phyloP scores from a whole-genome alignment of 64 coral and sea anemone genomes.

The Hydrozoanthus tunicans region DNA sequence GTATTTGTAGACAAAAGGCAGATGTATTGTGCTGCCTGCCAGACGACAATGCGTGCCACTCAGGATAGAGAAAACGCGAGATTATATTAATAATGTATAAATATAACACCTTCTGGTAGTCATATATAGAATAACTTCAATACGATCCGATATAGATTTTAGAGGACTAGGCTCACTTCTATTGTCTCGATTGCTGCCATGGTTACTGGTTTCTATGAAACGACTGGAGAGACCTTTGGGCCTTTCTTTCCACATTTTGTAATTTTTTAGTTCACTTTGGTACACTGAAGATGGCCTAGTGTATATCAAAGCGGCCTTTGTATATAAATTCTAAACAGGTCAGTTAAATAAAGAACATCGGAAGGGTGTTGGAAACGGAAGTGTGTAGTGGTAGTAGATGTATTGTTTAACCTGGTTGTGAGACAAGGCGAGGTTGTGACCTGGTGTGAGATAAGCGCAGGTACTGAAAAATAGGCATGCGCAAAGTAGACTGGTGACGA shows the following conservation, averaged over 20 bases:
- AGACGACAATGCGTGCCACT: not conserved
- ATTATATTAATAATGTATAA: not conserved
- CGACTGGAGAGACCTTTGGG: too few species aligned
- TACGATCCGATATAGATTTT: not conserved
- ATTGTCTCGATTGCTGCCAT: too few species aligned
- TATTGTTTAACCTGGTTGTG: too few species aligned
- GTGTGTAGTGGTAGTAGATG: too few species aligned
- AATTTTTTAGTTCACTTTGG: not conserved
- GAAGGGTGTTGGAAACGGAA: too few species aligned
- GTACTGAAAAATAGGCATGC: too few species aligned
- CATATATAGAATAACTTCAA: not conserved
- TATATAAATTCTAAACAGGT: not conserved
- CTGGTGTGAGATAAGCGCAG: too few species aligned
- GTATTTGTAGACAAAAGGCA: slow-evolving; percentile 29
- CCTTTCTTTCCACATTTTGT: not conserved
- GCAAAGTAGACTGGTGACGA: too few species aligned
- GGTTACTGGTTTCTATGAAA: too few species aligned
- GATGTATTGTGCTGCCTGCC: slow-evolving; percentile 13
- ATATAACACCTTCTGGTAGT: not conserved
- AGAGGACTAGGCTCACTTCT: not conserved
- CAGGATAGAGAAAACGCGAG: slow-evolving; percentile 29
- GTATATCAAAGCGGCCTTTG: too few species aligned
- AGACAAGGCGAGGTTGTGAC: too few species aligned
- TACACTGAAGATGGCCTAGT: too few species aligned
- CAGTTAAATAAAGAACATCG: not conserved